Conservation (phyloP, 1,140 invertebrate genomes). For the Rhagoletis pomonella region DNA sequence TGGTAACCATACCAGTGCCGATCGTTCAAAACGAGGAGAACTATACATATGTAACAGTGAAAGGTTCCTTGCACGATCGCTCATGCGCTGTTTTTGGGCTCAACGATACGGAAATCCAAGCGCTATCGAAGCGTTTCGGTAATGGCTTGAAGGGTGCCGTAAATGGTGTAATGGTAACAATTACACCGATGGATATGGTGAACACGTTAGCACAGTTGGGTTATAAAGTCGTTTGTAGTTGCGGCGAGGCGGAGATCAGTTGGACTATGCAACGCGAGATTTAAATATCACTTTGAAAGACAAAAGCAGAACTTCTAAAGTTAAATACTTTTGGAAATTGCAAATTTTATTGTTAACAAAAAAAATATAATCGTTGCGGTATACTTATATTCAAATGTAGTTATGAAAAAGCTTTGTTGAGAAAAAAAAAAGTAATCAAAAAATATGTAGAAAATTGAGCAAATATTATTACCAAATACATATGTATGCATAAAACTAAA, state of each 20-base stretch:
- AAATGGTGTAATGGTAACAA: slow-evolving; percentile 83
- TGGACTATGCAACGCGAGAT: slow-evolving; percentile 88
- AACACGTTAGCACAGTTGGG: slow-evolving; percentile 84
- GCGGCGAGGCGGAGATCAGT: slow-evolving; percentile 85
- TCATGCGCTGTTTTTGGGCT: slow-evolving; percentile 86
- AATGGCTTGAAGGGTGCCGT: slow-evolving; percentile 77
- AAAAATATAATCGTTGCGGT: slow-evolving; percentile 17
- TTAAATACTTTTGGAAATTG: not conserved
- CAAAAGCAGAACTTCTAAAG: not conserved
- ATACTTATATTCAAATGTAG: not conserved
- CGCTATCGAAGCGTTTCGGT: slow-evolving; percentile 81
- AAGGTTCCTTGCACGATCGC: slow-evolving; percentile 83
- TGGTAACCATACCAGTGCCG: slow-evolving; percentile 71
- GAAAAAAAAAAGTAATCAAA: slow-evolving; percentile 11
- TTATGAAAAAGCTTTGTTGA: not conserved
- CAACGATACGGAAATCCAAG: slow-evolving; percentile 79
- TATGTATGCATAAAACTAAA: slow-evolving; percentile 7
- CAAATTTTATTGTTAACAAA: slow-evolving; percentile 44
- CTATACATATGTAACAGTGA: slow-evolving; percentile 83
- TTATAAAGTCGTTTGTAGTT: slow-evolving; percentile 84
- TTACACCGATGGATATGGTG: slow-evolving; percentile 79
- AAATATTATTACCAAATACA: slow-evolving; percentile 49
- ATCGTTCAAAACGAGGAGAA: slow-evolving; percentile 75
- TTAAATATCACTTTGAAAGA: slow-evolving; percentile 66
- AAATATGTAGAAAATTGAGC: slow-evolving; percentile 3